phyloP scores from a whole-genome alignment of 1,140 invertebrate genomes.

The Cydia fagiglandana region DNA sequence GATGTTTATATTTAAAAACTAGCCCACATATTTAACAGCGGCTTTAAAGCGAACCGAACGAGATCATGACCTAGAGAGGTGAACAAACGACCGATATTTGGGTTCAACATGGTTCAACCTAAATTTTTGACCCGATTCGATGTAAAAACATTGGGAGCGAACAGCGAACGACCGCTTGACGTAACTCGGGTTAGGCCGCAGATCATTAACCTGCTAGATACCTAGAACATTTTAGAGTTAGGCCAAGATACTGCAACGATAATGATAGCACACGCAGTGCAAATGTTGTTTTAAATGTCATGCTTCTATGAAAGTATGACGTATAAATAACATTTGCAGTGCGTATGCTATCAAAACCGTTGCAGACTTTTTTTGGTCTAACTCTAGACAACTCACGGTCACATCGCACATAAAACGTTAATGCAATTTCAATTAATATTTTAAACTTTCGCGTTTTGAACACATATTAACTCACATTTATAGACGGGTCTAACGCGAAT shows the following conservation, averaged over 20 bases:
- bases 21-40: slow-evolving; percentile 36
- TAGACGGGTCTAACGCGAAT: no score
- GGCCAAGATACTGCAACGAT: no score
- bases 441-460: no score
- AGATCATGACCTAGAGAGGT: slow-evolving; percentile 65
- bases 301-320: no score
- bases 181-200: slow-evolving; percentile 46
- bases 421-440: no score
- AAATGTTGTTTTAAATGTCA: no score
- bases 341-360: no score
- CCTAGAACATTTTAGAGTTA: background rate
- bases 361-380: no score
- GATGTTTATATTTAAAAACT: background rate
- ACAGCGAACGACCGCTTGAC: slow-evolving; percentile 61
- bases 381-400: background rate
- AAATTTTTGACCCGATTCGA: slow-evolving; percentile 72
- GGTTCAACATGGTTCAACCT: slow-evolving; percentile 73
- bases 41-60: background rate
- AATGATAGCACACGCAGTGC: no score
- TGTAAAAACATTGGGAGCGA: slow-evolving; percentile 52
- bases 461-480: no score
- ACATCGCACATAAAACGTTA: no score
- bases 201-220: background rate
- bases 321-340: no score
- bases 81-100: slow-evolving; percentile 67